Base-by-base conservation (phyloP, 2,888 invertebrate species). In the Hypselothyrea guttata region DNA sequence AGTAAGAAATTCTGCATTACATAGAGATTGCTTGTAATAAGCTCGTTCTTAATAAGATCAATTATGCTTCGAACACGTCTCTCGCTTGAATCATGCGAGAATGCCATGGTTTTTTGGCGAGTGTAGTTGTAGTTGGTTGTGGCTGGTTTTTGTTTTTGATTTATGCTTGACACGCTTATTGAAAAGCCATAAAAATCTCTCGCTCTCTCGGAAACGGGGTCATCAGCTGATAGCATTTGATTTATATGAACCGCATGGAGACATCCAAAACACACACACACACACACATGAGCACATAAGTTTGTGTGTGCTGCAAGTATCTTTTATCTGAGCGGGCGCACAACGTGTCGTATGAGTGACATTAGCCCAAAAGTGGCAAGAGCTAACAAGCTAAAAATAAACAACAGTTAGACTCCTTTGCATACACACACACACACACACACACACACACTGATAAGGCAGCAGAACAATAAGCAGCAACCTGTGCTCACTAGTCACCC, bases 101-200 rank as follows among this genome's bases (percentile, higher is more conserved):
- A n/a, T n/a, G n/a, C n/a, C n/a, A n/a, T n/a, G n/a, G n/a, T n/a
- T n/a, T n/a, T n/a, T n/a, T n/a, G n/a, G n/a, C n/a, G n/a, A n/a
- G 57, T 56, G 60, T 33, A 51, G 65, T 35, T 56, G 58, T 48
- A 27, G 53, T 42, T 59, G 65, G 48, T 34, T 48, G 49, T 15
- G 35, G 61, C 42, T 54, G 47, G 28, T 53, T 49, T 11, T 37
- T 53, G 52, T 58, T 16, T 51, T 63, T 79, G 81, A 81, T 81
- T 81, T 81, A 86, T 81, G 79, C 84, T 74, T 84, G 86, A 81
- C 86, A 81, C 74, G 85, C 76, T 86, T 86, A 81, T 81, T 81
- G 86, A 86, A 85, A 73, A 85, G 64, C 81, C 60, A 78, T 75
- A 71, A 64, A 67, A 46, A 42, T 11, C 51, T 28, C 33, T 40